phyloP scores from a whole-genome alignment of 2,888 invertebrate species.

The Camptogramma bilineatum region DNA sequence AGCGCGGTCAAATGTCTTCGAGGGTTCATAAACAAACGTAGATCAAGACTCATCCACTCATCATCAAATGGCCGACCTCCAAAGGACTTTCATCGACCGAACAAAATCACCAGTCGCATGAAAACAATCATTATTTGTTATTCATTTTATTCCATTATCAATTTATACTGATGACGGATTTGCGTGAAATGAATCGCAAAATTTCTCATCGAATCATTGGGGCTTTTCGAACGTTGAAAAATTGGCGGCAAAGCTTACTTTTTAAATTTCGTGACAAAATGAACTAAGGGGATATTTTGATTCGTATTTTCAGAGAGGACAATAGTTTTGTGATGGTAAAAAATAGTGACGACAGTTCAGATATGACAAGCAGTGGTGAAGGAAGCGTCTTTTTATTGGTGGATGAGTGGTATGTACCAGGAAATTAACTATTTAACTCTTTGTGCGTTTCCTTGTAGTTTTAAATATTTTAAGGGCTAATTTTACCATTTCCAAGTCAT shows the following conservation, averaged over 20 bases:
- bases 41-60: background rate
- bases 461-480: constrained; percentile 14
- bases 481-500: background rate
- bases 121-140: constrained; percentile 9
- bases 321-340: constrained; percentile 74
- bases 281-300: constrained; percentile 43
- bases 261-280: constrained; percentile 23
- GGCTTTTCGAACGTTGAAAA: constrained; percentile 42
- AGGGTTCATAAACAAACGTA: constrained; percentile 1
- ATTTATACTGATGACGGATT: background rate
- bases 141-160: constrained; percentile 14
- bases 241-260: constrained; percentile 37
- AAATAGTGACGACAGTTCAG: constrained; percentile 73
- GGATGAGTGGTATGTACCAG: constrained; percentile 76
- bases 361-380: constrained; percentile 65
- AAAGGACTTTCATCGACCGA: constrained; percentile 4
- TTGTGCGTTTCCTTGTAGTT: constrained; percentile 36
- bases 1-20: background rate
- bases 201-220: constrained; percentile 47
- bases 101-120: constrained; percentile 6
- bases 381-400: constrained; percentile 73
- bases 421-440: constrained; percentile 51
- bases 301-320: constrained; percentile 77
- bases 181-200: constrained; percentile 15
- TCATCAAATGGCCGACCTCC: constrained; percentile 1